Conservation (phyloP, 2,888 invertebrate species). For the Acanthosepion esculentum region DNA sequence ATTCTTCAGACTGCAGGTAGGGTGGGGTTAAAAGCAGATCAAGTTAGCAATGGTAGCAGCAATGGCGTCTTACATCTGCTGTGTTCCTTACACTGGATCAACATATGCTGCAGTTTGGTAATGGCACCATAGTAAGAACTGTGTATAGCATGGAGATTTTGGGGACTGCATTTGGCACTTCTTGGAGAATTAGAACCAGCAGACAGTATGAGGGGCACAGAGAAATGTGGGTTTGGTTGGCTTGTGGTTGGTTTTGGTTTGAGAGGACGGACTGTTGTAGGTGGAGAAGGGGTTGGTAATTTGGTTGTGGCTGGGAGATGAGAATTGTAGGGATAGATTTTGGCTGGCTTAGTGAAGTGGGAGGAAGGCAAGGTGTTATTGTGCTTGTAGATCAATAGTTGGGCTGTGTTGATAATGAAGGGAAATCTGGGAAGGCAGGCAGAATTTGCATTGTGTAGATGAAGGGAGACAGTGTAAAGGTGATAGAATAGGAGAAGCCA, state of each 20-base stretch:
- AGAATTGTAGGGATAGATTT: neutral
- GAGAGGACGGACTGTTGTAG: neutral
- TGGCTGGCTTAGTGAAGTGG: neutral
- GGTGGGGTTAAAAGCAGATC: neutral
- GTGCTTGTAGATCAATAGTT: neutral
- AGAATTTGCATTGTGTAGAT: neutral
- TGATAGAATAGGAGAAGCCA: neutral
- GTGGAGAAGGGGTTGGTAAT: neutral
- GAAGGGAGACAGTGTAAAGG: neutral
- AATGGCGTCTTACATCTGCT: neutral
- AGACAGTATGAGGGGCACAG: neutral
- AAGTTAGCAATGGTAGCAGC: neutral
- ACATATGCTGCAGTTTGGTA: neutral
- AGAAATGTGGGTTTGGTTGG: neutral
- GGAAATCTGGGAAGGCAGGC: neutral
- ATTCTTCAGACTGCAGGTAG: neutral
- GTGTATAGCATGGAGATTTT: too few relatives aligned
- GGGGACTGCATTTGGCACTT: conserved; percentile 2
- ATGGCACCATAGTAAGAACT: neutral
- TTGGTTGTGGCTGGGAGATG: neutral
- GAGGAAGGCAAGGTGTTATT: neutral
- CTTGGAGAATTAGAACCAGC: neutral
- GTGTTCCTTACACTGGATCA: neutral
- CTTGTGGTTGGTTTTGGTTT: neutral
- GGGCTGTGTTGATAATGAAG: neutral